A percentile compares a stretch with the other conserved stretches of the same genome.
These are phyloP conservation scores for Rhyzopertha dominica DNA, from an alignment of 1,140 invertebrate species.

Conservation along the genomic window DNA sequence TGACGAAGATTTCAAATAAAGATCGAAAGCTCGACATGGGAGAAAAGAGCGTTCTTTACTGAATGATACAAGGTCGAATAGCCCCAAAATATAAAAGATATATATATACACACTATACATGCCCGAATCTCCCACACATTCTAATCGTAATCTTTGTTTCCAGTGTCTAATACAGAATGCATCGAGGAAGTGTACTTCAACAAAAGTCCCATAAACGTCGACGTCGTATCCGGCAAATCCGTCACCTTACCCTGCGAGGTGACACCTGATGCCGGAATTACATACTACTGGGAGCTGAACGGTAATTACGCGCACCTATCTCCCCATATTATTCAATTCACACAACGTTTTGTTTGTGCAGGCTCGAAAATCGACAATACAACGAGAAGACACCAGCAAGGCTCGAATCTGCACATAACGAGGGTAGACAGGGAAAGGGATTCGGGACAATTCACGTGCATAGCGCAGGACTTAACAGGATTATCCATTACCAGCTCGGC, in stretches of 20 bases:
- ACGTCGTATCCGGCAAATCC: slow-evolving; percentile 49
- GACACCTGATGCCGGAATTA: slow-evolving; percentile 49
- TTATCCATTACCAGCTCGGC: slow-evolving; percentile 53
- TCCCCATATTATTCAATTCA: slow-evolving; percentile 7
- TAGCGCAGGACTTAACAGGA: slow-evolving; percentile 51
- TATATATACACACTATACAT: background rate
- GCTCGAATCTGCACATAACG: slow-evolving; percentile 53
- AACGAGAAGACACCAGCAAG: slow-evolving; percentile 53
- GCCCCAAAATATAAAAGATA: background rate
- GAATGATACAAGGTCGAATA: background rate
- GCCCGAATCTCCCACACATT: background rate
- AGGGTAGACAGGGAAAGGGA: slow-evolving; percentile 52
- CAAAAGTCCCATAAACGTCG: slow-evolving; percentile 47
- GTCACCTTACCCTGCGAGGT: slow-evolving; percentile 54
- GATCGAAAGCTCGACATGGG: no score
- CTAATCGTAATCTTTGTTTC: slow-evolving; percentile 17
- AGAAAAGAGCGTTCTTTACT: no score
- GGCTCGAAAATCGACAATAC: slow-evolving; percentile 51
- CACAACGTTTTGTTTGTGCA: slow-evolving; percentile 23
- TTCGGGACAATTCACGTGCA: slow-evolving; percentile 55
- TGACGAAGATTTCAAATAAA: no score
- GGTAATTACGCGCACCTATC: slow-evolving; percentile 36
- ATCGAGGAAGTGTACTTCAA: slow-evolving; percentile 56
- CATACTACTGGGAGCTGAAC: slow-evolving; percentile 56
- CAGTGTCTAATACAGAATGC: slow-evolving; percentile 11